Percentiles rank a stretch among this genome's conserved stretches.
phyloP scores from a whole-genome alignment of 2,888 invertebrate species.

The Noctua janthina region DNA sequence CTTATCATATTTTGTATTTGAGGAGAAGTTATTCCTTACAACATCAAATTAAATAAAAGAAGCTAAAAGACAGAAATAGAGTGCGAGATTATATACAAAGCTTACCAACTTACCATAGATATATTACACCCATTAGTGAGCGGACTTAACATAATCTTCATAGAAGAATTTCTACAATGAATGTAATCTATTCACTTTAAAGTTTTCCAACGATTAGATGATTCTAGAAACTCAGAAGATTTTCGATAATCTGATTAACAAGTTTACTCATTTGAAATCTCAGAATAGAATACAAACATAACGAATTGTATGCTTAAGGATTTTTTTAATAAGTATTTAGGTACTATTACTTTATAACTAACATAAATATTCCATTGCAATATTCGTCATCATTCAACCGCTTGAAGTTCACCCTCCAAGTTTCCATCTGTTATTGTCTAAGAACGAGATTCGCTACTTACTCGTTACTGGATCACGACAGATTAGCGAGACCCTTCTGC shows the following conservation, averaged over 20 bases:
- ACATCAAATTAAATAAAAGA: background rate
- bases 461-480: background rate
- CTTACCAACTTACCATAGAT: background rate
- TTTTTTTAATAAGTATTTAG: no score
- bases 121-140: background rate
- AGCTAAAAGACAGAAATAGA: background rate
- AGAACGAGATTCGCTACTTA: background rate
- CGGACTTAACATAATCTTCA: background rate
- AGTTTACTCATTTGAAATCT: background rate
- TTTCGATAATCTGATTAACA: background rate
- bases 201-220: background rate
- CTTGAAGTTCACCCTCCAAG: background rate
- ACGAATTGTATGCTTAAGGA: no score
- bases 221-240: background rate
- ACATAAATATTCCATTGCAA: conserved; percentile 4
- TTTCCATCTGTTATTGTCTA: background rate
- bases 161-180: background rate
- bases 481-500: conserved; percentile 6
- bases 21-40: background rate
- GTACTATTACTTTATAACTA: background rate
- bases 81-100: background rate
- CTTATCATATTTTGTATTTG: background rate
- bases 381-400: background rate
- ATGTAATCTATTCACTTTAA: conserved; percentile 6
- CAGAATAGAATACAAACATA: background rate